A percentile compares a stretch with the other conserved stretches of the same genome.
Evolutionary conservation across 1,140 invertebrate genomes (phyloP).

Genomic region (Conus ventricosus): DNA sequence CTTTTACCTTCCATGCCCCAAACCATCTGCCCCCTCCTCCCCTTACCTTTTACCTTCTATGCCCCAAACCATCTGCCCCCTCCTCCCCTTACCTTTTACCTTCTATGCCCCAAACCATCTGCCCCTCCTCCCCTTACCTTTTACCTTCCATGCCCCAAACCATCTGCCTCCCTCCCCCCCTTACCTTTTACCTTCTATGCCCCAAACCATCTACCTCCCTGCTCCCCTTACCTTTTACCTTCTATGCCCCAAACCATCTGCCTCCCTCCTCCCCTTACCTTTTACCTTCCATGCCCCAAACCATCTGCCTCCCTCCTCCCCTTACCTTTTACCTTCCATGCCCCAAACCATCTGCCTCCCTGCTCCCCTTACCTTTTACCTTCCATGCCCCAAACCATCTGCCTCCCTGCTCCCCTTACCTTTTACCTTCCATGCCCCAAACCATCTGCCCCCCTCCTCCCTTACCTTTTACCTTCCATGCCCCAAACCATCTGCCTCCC

Average conservation of each 20-base stretch:
- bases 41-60: not conserved
- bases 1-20: not conserved
- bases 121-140: not conserved
- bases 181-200: not conserved
- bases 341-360: not conserved
- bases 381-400: not conserved
- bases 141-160: not conserved
- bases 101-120: too few relatives aligned
- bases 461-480: not conserved
- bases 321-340: not conserved
- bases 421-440: not conserved
- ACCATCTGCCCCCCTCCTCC: not conserved
- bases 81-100: too few relatives aligned
- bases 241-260: not conserved
- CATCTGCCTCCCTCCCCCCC: not conserved
- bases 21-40: not conserved
- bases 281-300: too few relatives aligned
- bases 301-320: too few relatives aligned
- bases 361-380: not conserved
- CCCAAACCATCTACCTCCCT: not conserved
- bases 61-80: not conserved
- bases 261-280: not conserved
- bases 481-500: not conserved
- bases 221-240: not conserved
- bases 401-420: not conserved